Evolutionary conservation across 2,888 invertebrate species (phyloP).

Genomic region (Seira sanloemensis): DNA sequence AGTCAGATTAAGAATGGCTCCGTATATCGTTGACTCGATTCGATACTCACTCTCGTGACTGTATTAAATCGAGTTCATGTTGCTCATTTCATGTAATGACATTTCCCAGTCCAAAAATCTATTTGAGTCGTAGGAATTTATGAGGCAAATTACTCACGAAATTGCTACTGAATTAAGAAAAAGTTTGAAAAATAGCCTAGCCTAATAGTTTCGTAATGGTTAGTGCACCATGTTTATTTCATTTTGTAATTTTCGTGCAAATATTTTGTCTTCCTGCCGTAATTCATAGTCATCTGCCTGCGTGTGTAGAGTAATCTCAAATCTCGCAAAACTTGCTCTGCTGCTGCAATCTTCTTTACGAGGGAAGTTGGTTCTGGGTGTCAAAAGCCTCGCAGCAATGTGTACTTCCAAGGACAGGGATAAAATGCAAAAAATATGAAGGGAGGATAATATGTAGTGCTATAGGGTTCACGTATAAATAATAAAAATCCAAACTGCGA

Average conservation of each 20-base stretch:
- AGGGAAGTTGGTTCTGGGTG: no score
- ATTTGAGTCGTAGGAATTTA: no score
- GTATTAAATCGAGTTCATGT: not conserved
- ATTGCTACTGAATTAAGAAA: no score
- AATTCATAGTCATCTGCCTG: no score
- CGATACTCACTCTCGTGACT: not conserved
- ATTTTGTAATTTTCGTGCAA: not conserved
- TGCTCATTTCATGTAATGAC: not conserved
- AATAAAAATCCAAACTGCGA: not conserved
- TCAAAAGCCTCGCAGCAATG: not conserved
- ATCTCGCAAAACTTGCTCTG: no score
- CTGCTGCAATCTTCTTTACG: no score
- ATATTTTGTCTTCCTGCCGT: not conserved
- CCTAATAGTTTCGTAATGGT: not conserved
- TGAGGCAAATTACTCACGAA: no score
- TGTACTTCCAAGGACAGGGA: not conserved
- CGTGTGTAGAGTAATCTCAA: no score
- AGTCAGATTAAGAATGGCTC: not conserved
- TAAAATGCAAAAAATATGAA: not conserved
- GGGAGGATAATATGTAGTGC: not conserved
- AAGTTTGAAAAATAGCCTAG: not conserved
- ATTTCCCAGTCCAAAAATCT: not conserved
- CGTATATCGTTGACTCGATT: not conserved
- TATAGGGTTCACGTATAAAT: not conserved
- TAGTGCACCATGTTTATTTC: not conserved